phyloP scores from a whole-genome alignment of 2,113 vertebrate genomes.

The Apaloderma vittatum region DNA sequence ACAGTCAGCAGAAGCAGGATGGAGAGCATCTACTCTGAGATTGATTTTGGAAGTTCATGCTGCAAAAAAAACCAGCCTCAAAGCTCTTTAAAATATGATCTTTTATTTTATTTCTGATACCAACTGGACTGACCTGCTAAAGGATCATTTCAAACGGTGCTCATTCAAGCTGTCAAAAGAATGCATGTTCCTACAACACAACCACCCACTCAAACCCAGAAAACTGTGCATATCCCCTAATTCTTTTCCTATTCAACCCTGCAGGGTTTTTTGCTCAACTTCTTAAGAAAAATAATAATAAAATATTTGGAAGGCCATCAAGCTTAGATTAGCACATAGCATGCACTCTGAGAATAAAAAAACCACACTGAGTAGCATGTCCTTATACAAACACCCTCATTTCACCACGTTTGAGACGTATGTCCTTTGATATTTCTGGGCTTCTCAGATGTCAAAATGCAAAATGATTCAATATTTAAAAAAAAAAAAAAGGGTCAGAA shows the following conservation, averaged over 20 bases:
- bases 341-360: not conserved
- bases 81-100: not conserved
- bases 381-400: not conserved
- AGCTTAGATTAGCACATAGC: constrained; percentile 28
- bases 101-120: not conserved
- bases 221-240: not conserved
- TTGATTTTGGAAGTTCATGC: not conserved
- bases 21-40: not conserved
- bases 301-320: constrained; percentile 27
- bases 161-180: not conserved
- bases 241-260: not conserved
- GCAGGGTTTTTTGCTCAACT: not conserved
- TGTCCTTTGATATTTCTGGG: not conserved
- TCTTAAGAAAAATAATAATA: constrained; percentile 1
- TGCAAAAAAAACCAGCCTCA: not conserved
- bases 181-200: not conserved
- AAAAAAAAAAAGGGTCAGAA: not conserved
- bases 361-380: not conserved
- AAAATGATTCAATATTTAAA: not conserved
- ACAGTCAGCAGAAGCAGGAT: not conserved
- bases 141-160: not conserved
- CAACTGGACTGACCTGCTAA: not conserved
- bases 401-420: not conserved
- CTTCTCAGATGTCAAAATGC: constrained; percentile 42
- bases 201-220: not conserved